A percentile compares a stretch with the other conserved stretches of the same genome.
phyloP scores from a whole-genome alignment of 2,888 invertebrate genomes.

The Peribatodes rhomboidaria region DNA sequence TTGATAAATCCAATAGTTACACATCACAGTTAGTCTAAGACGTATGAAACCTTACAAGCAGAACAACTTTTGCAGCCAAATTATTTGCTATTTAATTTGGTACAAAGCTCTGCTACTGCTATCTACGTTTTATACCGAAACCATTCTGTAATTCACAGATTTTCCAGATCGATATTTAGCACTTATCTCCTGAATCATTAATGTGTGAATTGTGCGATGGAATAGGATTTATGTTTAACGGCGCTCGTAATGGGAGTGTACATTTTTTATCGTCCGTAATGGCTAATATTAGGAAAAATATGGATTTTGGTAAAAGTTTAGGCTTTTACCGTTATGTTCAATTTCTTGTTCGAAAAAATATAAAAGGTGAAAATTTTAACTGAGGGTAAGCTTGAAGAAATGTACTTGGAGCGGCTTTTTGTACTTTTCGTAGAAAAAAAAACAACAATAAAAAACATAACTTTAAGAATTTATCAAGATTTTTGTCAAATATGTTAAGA shows the following conservation, averaged over 20 bases:
- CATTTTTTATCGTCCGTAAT: conserved; percentile 23
- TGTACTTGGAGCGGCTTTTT: too few species aligned
- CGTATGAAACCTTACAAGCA: too few species aligned
- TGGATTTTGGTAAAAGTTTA: background rate
- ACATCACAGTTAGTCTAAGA: too few species aligned
- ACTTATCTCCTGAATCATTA: conserved; percentile 40
- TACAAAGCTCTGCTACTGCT: conserved; percentile 11
- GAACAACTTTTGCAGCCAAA: too few species aligned
- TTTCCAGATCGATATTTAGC: conserved; percentile 38
- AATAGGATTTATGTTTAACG: conserved; percentile 31
- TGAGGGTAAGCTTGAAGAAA: too few species aligned
- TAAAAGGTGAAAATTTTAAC: too few species aligned
- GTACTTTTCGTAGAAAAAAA: too few species aligned
- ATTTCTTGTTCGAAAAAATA: background rate
- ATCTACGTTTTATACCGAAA: background rate
- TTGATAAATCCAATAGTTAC: too few species aligned
- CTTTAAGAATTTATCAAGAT: too few species aligned
- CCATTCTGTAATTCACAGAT: conserved; percentile 29
- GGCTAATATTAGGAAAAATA: conserved; percentile 11
- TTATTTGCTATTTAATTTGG: too few species aligned
- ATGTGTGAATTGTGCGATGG: conserved; percentile 39
- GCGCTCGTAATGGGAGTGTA: conserved; percentile 14
- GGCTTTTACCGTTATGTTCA: background rate
- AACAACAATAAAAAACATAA: too few species aligned
- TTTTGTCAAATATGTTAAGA: too few species aligned